Percentiles rank a stretch among this genome's conserved stretches.
Conservation (phyloP, 2,113 vertebrate genomes). For the Triplophysa dalaica region DNA sequence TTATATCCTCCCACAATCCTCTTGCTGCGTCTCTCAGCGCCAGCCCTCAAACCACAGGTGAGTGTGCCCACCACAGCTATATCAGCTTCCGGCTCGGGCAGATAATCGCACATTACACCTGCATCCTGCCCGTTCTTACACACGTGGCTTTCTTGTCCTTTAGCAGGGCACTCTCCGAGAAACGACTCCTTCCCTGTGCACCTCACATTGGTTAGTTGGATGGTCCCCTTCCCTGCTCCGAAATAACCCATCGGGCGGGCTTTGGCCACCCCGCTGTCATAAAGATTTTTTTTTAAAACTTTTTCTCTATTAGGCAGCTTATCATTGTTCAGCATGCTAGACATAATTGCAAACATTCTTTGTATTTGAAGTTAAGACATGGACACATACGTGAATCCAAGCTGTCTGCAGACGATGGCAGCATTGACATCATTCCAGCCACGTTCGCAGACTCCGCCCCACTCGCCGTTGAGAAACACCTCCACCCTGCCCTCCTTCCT, state of each 20-base stretch:
- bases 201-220: slow-evolving; percentile 82
- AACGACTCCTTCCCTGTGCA: slow-evolving; percentile 85
- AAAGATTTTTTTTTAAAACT: slow-evolving; percentile 25
- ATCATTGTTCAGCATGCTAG: background rate
- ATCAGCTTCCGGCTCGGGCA: slow-evolving; percentile 54
- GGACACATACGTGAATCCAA: slow-evolving; percentile 72
- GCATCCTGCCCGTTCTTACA: slow-evolving; percentile 81
- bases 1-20: slow-evolving; percentile 77
- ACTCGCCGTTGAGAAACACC: slow-evolving; percentile 76
- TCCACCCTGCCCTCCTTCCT: slow-evolving; percentile 78
- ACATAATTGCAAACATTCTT: background rate
- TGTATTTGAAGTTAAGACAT: background rate
- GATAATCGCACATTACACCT: slow-evolving; percentile 81
- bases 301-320: background rate
- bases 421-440: slow-evolving; percentile 79
- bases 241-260: slow-evolving; percentile 79
- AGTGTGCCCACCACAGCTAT: slow-evolving; percentile 48
- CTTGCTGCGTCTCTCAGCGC: slow-evolving; percentile 71
- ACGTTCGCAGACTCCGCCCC: slow-evolving; percentile 79
- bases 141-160: slow-evolving; percentile 69
- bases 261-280: slow-evolving; percentile 76
- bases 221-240: slow-evolving; percentile 79
- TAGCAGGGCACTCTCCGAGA: slow-evolving; percentile 76
- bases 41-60: slow-evolving; percentile 73
- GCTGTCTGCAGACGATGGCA: slow-evolving; percentile 77